Evolutionary conservation across 2,113 vertebrate genomes (phyloP), one percentile per base, ranked within the genome.

Genomic region (Pyrgilauda ruficollis): DNA sequence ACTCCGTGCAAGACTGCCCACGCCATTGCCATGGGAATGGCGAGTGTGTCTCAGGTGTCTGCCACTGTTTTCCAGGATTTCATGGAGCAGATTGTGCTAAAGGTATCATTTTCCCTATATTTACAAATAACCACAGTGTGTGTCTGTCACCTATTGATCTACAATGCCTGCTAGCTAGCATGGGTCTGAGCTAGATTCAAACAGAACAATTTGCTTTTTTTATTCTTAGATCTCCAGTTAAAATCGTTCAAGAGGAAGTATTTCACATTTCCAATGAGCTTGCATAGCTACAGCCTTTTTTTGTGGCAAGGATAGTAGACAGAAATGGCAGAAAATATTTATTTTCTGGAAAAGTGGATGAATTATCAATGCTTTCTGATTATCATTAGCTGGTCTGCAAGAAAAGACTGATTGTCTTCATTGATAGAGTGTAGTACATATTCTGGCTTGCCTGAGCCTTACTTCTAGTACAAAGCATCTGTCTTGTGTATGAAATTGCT

Each of bases 51-150:
- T 99, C 99, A 14, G 99, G 99, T 61, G 97, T 99, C 86, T 99
- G 99, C 97, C 99, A 99, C 96, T 99, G 99, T 90, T 99, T 99
- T 93, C 99, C 99, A 20, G 99, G 99, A 93, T 99, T 99, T 97
- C 99, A 99, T 31, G 99, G 99, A 95, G 99, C 99, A 94, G 99
- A 99, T 93, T 99, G 99, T 93, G 99, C 99, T 94, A 99, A 99
- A 99, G 99, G 99, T 99, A 99, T 52, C 59, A 39, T 89, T 95
- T 83, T 44, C 53, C 39, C 72, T 73, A 0, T 84, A 82, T 94
- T 94, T 96, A 52, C 90, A 88, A 93, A 93, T 84, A 78, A 23
- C 41, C 47, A 14, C 68, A 69, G 63, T 63, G 43, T 86, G 78
- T 92, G 66, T 84, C 90, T 85, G 67, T 61, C 69, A 58, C 66